Evolutionary conservation across 2,888 invertebrate genomes (phyloP), one percentile per base, ranked within the genome.

Genomic region (Apotomis turbidana): DNA sequence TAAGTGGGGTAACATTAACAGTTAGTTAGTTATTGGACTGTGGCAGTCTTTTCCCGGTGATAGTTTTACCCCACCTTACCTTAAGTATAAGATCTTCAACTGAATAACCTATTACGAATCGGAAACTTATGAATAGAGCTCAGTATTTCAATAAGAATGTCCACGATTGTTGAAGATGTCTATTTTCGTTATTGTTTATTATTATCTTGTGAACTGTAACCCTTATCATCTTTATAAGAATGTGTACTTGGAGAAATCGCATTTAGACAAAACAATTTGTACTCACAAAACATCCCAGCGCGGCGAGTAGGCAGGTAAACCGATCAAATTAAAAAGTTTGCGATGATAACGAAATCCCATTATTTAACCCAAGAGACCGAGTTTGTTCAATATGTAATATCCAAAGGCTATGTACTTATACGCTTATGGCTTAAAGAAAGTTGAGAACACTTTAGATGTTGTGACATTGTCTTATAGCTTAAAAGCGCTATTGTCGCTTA

Each of bases 401-500:
- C 67, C 58, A 58, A 62, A 15, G 58, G 62, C 62, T 51, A 66
- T 61, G 57, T 44, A 27, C 27, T 27, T 27, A 27, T 27, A 58
- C 46, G 62, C 66, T 62, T 62, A 67, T 41, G 59, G 71, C 54
- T 49, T 44, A 9, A 62, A 49, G 57, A 63, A 74, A 74, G 58
- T 74, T 74, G 41, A 51, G 63, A 71, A 68, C 74, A 74, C 63
- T 74, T 71, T 41, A 52, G 70, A 68, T 68, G 66, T 63, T 70
- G 68, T 71, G 68, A 68, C 71, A 54, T 68, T 71, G 57, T 71
- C 52, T 57, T 58, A 66, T 54, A 72, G 72, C 67, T 67, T 74
- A 74, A 74, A 72, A 74, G 72, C 71, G 71, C 67, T 67, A n/a
- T n/a, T 71, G 67, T 15, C 57, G 66, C 61, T 71, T 67, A 71